These are phyloP conservation scores for Tetrao urogallus DNA, from an alignment of 2,113 vertebrate species.

Conservation along the genomic window DNA sequence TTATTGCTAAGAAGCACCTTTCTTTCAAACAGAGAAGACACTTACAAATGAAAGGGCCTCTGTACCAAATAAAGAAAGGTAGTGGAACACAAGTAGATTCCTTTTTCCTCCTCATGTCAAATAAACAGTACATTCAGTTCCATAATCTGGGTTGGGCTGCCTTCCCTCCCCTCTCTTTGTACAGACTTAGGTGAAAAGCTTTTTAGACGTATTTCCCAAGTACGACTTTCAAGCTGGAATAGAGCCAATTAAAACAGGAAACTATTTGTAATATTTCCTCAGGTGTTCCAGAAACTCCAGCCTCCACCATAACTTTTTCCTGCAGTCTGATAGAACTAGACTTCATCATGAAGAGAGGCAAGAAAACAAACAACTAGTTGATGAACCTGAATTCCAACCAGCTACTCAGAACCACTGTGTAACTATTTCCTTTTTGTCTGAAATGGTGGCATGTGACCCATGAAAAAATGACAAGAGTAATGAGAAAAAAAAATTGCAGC, in stretches of 20 bases:
- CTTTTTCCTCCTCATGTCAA: background rate
- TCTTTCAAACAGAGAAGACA: background rate
- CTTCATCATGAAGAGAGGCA: background rate
- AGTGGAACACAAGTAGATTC: background rate
- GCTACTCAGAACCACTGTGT: background rate
- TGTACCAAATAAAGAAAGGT: background rate
- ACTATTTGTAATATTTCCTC: background rate
- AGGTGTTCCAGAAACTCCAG: background rate
- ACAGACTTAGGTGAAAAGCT: background rate
- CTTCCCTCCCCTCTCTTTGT: background rate
- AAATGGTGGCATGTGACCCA: background rate
- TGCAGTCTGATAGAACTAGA: background rate
- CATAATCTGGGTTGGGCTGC: background rate
- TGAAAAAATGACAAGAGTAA: background rate
- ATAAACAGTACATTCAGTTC: background rate
- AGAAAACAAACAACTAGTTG: background rate
- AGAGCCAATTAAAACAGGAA: constrained; percentile 5
- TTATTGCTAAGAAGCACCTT: background rate
- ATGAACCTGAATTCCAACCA: background rate
- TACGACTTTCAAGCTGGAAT: background rate
- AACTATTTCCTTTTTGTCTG: background rate
- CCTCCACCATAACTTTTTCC: background rate
- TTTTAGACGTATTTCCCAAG: background rate
- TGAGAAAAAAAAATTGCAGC: background rate
- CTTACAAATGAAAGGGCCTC: background rate